A percentile compares a stretch with the other conserved stretches of the same genome.
Conservation (phyloP, 2,797 vertebrate species). For the Rhinatrema bivittatum region DNA sequence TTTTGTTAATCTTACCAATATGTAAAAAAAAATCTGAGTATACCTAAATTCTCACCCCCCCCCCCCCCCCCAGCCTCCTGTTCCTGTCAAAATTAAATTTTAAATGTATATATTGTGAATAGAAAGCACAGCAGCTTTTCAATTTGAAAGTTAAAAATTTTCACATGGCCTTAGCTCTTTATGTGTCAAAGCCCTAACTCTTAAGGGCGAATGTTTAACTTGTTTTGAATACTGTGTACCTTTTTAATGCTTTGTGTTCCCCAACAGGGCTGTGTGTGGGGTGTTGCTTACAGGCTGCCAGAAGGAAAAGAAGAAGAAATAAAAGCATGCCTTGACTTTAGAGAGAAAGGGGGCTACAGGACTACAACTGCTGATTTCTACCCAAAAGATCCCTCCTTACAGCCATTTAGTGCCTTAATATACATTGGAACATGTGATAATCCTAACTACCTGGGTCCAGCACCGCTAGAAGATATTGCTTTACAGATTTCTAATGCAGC, state of each 20-base stretch:
- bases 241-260: constrained; percentile 12
- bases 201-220: no score
- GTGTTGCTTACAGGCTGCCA: constrained; percentile 88
- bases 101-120: no score
- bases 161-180: no score
- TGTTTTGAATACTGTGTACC: not conserved
- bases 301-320: constrained; percentile 83
- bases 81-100: no score
- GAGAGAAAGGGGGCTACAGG: constrained; percentile 92
- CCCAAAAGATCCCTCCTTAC: constrained; percentile 61
- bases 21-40: no score
- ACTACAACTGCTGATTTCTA: constrained; percentile 78
- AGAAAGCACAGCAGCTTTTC: no score
- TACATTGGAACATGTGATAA: constrained; percentile 89
- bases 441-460: constrained; percentile 91
- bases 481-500: constrained; percentile 77
- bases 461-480: constrained; percentile 89
- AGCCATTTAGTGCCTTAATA: constrained; percentile 68
- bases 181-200: no score
- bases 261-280: constrained; percentile 86
- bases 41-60: no score
- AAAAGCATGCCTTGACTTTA: constrained; percentile 85
- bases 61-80: no score
- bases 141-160: no score
- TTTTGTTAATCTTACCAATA: no score